These are phyloP conservation scores for Clarias batrachus DNA, from an alignment of 2,113 vertebrate species.

Conservation along the genomic window DNA sequence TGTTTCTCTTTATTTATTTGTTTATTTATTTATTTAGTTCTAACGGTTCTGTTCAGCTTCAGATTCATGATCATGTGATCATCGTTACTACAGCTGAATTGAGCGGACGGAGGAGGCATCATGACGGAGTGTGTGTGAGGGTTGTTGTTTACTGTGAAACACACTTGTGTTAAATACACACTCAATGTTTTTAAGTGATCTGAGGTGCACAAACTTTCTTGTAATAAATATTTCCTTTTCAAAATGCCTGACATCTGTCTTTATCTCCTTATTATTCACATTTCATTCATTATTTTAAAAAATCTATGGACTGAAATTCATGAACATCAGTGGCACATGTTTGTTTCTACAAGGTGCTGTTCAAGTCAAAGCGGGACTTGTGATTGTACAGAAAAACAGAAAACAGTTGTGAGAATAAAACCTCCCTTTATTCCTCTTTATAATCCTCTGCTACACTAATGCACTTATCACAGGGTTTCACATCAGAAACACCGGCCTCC, in stretches of 20 bases:
- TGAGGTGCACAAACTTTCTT: conserved; percentile 12
- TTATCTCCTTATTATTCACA: not conserved
- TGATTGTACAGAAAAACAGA: too few species aligned
- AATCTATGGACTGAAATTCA: not conserved
- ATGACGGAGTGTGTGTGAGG: not conserved
- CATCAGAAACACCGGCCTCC: too few species aligned
- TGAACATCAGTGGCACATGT: too few species aligned
- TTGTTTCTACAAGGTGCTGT: too few species aligned
- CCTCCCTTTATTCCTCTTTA: too few species aligned
- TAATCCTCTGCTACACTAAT: too few species aligned
- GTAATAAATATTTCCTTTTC: conserved; percentile 53
- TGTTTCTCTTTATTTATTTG: not conserved
- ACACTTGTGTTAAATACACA: conserved; percentile 22
- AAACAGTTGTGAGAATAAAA: too few species aligned
- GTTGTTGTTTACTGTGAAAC: conserved; percentile 34
- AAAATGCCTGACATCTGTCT: conserved; percentile 21
- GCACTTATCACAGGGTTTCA: too few species aligned
- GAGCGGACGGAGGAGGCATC: not conserved
- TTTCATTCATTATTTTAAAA: not conserved
- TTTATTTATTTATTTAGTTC: not conserved
- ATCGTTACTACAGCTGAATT: not conserved
- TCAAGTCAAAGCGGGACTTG: too few species aligned
- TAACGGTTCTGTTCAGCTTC: conserved; percentile 4
- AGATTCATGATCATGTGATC: too few species aligned
- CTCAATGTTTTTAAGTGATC: conserved; percentile 15